Base-by-base conservation (phyloP, 2,113 vertebrate genomes). In the human (Homo sapiens) region DNA sequence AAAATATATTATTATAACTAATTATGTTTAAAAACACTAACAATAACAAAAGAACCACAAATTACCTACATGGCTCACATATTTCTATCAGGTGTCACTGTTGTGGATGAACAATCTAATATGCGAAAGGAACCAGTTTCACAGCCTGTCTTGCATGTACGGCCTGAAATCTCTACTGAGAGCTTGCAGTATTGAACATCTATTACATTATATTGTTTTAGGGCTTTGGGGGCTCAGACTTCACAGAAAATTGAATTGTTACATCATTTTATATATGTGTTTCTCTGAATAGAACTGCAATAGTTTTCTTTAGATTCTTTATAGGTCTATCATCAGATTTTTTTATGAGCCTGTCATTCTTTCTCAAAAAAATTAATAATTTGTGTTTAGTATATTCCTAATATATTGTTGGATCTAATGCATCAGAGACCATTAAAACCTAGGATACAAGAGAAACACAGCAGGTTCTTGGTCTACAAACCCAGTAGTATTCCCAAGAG, bases 361-460 rank as follows among this genome's bases (percentile, higher is more conserved):
- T 35, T 70, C 16, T 55, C 22, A 86, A 38, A 22, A 82, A 59
- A 20, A 30, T 10, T 57, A 66, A 83, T 8, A 95, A 83, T 66
- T 94, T 25, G 57, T 64, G 57, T 50, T 73, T 90, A 55, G 16
- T 32, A 22, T 50, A 64, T 43, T 76, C 13, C 57, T 72, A 64
- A 78, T 72, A n/a, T 17, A 79, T 87, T 61, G 18, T 14, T 72
- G 45, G 20, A 20, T 38, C 38, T 86, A 35, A 48, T 45, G 66
- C 14, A 30, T 23, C 27, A 35, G 27, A 11, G 22, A 92, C 30
- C 43, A 81, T 45, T 64, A 85, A 84, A 95, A 78, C 8, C 43
- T 16, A 79, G 35, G 23, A 79, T 82, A 66, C 30, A 73, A 90
- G 61, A 80, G 35, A 75, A 96, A 82, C 45, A 27, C 30, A 59